These are phyloP conservation scores for Metalampra italica DNA, from an alignment of 2,888 invertebrate species.

Conservation along the genomic window DNA sequence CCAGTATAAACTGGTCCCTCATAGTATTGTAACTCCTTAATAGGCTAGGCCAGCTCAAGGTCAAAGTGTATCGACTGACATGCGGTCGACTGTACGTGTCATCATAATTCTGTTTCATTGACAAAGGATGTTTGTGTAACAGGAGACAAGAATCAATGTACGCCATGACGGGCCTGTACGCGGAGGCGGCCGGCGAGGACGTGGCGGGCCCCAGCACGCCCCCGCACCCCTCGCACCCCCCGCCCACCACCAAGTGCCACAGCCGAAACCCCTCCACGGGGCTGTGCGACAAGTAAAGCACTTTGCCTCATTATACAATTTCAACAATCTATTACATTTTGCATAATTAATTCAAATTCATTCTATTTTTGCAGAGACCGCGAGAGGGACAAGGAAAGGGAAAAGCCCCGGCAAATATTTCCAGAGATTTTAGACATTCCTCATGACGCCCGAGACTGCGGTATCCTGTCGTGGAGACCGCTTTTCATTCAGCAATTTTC, in stretches of 20 bases:
- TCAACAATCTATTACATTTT: not conserved
- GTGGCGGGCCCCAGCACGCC: constrained; percentile 71
- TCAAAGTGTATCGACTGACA: too few relatives aligned
- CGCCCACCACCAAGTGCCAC: constrained; percentile 82
- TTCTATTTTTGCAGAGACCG: constrained; percentile 52
- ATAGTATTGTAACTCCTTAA: too few relatives aligned
- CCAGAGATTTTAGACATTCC: constrained; percentile 82
- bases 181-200: constrained; percentile 79
- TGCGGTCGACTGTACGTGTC: too few relatives aligned
- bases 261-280: constrained; percentile 89
- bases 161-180: constrained; percentile 91
- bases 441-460: constrained; percentile 89
- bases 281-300: constrained; percentile 81
- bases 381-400: constrained; percentile 77
- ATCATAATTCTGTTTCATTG: too few relatives aligned
- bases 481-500: constrained; percentile 91
- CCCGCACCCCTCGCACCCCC: constrained; percentile 53
- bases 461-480: constrained; percentile 91
- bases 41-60: too few relatives aligned
- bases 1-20: too few relatives aligned
- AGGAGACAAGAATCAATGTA: constrained; percentile 93
- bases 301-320: not conserved
- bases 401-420: constrained; percentile 77
- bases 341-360: not conserved
- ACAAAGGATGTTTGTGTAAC: constrained; percentile 14